phyloP scores from a whole-genome alignment of 2,113 vertebrate genomes.

The Lasiurus cinereus region DNA sequence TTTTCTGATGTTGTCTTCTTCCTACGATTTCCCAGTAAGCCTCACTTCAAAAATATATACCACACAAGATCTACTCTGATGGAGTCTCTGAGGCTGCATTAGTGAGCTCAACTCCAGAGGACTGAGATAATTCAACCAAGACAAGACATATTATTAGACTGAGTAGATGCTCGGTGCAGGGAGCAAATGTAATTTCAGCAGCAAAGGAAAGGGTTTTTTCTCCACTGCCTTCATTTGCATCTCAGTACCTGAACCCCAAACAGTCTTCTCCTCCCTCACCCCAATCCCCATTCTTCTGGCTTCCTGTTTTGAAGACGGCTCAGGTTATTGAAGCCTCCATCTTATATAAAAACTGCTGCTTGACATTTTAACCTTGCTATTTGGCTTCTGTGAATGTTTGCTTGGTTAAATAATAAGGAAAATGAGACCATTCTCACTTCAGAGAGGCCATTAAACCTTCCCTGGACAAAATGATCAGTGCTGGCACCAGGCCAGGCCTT shows the following conservation, averaged over 20 bases:
- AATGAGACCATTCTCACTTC: too few species aligned
- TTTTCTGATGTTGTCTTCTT: not conserved
- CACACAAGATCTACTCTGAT: not conserved
- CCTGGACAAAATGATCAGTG: too few species aligned
- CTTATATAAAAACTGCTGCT: too few species aligned
- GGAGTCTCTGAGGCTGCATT: not conserved
- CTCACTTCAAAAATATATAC: not conserved
- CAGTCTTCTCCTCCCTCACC: not conserved
- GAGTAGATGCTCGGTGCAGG: not conserved
- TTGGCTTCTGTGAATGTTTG: too few species aligned
- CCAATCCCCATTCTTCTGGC: not conserved
- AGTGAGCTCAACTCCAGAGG: not conserved
- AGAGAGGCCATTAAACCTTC: too few species aligned
- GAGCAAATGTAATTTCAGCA: not conserved
- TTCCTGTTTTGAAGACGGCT: not conserved
- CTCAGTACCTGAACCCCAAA: not conserved
- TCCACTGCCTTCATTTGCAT: not conserved
- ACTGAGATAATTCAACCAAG: constrained; percentile 49
- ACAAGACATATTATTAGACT: constrained; percentile 8
- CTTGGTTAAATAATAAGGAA: too few species aligned
- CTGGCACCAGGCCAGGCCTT: too few species aligned
- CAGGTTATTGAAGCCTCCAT: not conserved
- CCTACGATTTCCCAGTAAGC: not conserved
- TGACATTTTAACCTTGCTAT: too few species aligned
- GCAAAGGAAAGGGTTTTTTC: not conserved